These are phyloP conservation scores for Oophaga sylvatica DNA, from an alignment of 2,797 vertebrate genomes.

Conservation along the genomic window DNA sequence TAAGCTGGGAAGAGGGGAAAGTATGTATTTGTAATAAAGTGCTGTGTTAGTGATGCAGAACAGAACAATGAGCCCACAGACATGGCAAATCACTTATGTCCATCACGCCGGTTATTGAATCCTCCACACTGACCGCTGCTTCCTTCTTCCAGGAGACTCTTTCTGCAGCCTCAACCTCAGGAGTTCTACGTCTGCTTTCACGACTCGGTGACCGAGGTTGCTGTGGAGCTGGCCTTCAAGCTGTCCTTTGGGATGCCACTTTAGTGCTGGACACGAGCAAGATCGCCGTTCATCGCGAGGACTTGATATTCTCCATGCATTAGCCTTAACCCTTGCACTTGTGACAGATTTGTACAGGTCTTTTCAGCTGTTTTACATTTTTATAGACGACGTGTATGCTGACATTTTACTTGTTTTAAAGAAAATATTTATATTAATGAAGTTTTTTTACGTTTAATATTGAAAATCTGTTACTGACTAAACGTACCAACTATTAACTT, in stretches of 20 bases:
- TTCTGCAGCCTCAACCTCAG: constrained; percentile 89
- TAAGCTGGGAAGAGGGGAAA: not conserved
- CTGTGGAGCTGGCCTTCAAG: constrained; percentile 93
- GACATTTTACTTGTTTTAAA: constrained; percentile 6
- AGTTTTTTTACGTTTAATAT: constrained; percentile 8
- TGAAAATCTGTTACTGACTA: not conserved
- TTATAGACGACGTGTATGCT: not conserved
- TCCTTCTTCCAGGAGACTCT: constrained; percentile 81
- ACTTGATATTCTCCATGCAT: constrained; percentile 10
- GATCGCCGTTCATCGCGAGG: not conserved
- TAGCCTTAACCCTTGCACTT: constrained; percentile 32
- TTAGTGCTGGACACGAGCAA: constrained; percentile 65
- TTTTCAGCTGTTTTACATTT: constrained; percentile 2
- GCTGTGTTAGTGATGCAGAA: not conserved
- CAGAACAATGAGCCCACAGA: not conserved
- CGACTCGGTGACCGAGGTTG: constrained; percentile 90
- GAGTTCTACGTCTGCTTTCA: constrained; percentile 97
- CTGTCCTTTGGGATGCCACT: constrained; percentile 87
- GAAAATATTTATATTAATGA: constrained; percentile 5
- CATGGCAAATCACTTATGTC: constrained; percentile 1
- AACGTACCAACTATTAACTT: not conserved
- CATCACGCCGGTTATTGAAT: not conserved
- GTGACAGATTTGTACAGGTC: constrained; percentile 14
- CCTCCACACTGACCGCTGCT: not conserved
- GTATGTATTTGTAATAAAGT: constrained; percentile 28